Evolutionary conservation across 2,797 vertebrate genomes (phyloP).

Genomic region (Acanthis flammea): DNA sequence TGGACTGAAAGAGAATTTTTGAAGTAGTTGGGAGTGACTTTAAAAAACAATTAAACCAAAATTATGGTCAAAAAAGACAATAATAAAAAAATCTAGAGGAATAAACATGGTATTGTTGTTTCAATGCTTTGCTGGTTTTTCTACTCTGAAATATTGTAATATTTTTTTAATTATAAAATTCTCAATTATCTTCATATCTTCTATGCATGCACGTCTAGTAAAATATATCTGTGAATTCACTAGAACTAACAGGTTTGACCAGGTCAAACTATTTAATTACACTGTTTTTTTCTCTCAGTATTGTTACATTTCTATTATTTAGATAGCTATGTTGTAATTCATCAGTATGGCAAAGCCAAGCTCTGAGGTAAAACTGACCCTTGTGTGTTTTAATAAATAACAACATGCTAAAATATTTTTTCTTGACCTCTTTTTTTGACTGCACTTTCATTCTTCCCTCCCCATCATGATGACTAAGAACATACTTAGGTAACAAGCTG

Average conservation of each 20-base stretch:
- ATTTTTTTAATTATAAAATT: background rate
- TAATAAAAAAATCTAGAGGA: background rate
- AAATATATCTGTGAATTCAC: background rate
- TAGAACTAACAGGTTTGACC: background rate
- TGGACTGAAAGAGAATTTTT: background rate
- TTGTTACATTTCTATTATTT: background rate
- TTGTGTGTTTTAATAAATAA: background rate
- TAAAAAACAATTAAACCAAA: background rate
- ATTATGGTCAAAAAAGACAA: background rate
- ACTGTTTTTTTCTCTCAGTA: background rate
- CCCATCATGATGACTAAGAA: background rate
- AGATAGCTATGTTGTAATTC: background rate
- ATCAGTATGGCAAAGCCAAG: background rate
- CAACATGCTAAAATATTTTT: background rate
- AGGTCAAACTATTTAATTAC: background rate
- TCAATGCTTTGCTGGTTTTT: background rate
- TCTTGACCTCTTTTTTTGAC: background rate
- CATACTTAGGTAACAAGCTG: background rate
- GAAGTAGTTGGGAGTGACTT: background rate
- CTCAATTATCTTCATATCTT: background rate
- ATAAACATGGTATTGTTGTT: background rate
- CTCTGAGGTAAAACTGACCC: background rate
- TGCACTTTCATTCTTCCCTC: background rate
- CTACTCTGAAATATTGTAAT: background rate
- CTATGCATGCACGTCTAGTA: accelerated